Base-by-base conservation (phyloP, 2,797 vertebrate species). In the Fistularia tabacaria region DNA sequence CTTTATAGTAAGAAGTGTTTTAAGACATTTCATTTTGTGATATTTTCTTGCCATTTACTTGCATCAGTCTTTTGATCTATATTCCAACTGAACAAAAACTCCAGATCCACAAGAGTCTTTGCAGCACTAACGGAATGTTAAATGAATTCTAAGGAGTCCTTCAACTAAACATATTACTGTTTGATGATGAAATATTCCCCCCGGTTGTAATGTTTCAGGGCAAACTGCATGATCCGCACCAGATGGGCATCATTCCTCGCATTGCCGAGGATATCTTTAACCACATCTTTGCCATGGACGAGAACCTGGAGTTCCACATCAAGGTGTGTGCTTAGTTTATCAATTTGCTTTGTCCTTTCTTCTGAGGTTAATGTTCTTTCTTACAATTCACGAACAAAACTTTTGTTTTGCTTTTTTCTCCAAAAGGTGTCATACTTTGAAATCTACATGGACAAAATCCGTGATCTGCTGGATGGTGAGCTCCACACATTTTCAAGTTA, bases 371-470 rank as follows among this genome's bases (percentile, higher is more conserved):
- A 3, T 25, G 5, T 25, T 25, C 43, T 45, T 45, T 12, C 14
- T 13, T 7, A 45, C 43, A 7, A 11, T 12, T 13, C 14, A 11
- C 4, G 6, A 12, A 45, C 43, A 45, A 6, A 3, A 45, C 6
- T 9, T 14, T 46, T 8, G 11, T 37, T 11, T 52, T 37, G 3
- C 10, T 46, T 44, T 13, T 7, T 25, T 72, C 1, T 48, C 25
- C 14, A 45, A 66, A 66, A 98, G 96, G 95, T 97, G 63, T 98
- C 96, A 38, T 98, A 98, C 83, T 98, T 98, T 85, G 96, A 98
- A 77, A 98, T 98, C 88, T 98, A 98, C 77, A 91, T 98, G 93
- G 96, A 98, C 81, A 98, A 98, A 86, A 97, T 98, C 68, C 93
- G 96, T 54, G 96, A 98, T 71, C 92, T 98, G 65, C 88, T 98